Percentiles rank a stretch among this genome's conserved stretches.
Conservation (phyloP, 2,797 vertebrate genomes). For the Sebastes steindachneri region DNA sequence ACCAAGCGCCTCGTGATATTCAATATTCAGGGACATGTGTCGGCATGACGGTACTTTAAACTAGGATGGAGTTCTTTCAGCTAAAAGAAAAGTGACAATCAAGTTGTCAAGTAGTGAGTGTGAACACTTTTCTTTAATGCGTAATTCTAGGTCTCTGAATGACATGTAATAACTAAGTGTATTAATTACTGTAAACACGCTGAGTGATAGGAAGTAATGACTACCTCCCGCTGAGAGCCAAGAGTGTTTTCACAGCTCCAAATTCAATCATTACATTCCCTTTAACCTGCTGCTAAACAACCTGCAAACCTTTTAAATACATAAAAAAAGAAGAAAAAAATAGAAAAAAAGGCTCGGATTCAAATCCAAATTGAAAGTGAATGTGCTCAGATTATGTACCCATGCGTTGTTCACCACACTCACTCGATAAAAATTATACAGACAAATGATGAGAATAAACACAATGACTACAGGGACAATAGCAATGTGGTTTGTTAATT, state of each 20-base stretch:
- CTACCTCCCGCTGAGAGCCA: background rate
- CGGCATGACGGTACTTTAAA: background rate
- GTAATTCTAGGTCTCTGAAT: background rate
- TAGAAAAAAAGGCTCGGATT: background rate
- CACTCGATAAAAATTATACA: slow-evolving; percentile 39
- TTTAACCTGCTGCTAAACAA: slow-evolving; percentile 6
- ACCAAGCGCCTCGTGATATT: background rate
- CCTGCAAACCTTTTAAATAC: slow-evolving; percentile 5
- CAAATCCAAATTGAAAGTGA: slow-evolving; percentile 21
- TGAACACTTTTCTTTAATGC: background rate
- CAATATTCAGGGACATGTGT: slow-evolving; percentile 18
- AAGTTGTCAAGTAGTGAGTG: background rate
- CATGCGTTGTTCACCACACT: slow-evolving; percentile 35
- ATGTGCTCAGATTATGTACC: slow-evolving; percentile 17
- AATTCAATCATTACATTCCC: background rate
- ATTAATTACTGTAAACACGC: slow-evolving; percentile 4
- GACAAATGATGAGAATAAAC: slow-evolving; percentile 63
- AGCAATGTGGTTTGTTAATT: slow-evolving; percentile 60
- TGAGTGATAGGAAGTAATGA: background rate
- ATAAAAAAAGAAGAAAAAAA: background rate
- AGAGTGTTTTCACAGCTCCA: slow-evolving; percentile 6
- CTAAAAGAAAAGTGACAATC: background rate
- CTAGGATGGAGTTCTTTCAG: background rate
- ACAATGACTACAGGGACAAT: slow-evolving; percentile 45
- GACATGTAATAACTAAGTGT: background rate